Conservation (phyloP, 2,113 vertebrate species). For the Marmota monax region DNA sequence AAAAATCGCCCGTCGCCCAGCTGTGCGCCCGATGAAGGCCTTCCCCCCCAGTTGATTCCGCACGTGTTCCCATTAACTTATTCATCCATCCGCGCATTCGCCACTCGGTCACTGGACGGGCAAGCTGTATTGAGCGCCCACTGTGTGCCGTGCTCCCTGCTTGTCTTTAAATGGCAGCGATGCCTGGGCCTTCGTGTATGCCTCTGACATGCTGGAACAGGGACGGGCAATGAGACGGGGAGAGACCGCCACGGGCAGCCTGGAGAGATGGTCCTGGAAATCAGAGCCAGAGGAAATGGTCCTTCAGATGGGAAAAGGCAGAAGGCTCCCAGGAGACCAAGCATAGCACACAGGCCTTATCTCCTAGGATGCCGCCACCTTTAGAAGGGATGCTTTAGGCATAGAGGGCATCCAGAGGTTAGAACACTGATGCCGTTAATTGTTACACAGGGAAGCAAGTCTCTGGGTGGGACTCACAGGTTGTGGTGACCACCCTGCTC, state of each 20-base stretch:
- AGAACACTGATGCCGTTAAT: accelerated
- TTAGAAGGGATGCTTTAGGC: neutral
- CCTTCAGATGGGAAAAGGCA: accelerated
- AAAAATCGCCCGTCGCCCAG: neutral
- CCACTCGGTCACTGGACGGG: accelerated
- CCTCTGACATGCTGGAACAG: neutral
- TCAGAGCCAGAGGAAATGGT: neutral
- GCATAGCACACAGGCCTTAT: accelerated
- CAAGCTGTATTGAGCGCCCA: accelerated
- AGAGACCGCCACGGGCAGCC: accelerated
- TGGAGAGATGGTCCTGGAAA: neutral
- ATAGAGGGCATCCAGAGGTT: accelerated
- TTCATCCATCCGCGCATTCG: neutral
- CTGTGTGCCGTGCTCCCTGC: neutral
- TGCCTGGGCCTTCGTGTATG: accelerated
- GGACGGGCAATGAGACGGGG: accelerated
- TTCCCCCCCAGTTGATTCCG: neutral
- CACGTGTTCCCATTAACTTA: neutral
- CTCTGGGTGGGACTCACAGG: neutral
- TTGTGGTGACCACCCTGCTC: accelerated
- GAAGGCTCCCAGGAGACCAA: neutral
- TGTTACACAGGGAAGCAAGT: accelerated
- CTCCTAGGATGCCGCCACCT: accelerated
- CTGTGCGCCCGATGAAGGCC: neutral
- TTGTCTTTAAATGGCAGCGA: neutral